Conservation (phyloP, 1,140 invertebrate species). For the Papilio machaon region DNA sequence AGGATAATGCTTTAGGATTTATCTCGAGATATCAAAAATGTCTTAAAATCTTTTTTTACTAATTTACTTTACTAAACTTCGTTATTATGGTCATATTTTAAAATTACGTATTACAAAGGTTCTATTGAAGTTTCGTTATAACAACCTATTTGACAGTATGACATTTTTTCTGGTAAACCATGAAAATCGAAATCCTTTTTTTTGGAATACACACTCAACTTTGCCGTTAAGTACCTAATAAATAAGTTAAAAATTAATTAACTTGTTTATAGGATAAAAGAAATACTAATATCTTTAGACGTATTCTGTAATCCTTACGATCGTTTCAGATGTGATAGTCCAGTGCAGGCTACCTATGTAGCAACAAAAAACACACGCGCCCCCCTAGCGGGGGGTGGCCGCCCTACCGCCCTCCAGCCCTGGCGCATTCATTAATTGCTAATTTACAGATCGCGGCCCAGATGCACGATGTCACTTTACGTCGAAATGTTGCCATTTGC, state of each 20-base stretch:
- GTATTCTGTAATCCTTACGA: slow-evolving; percentile 41
- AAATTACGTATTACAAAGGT: too few relatives aligned
- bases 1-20: slow-evolving; percentile 42
- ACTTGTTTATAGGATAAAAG: background rate
- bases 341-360: slow-evolving; percentile 71
- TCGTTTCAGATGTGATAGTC: slow-evolving; percentile 45
- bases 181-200: too few relatives aligned
- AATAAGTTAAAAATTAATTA: background rate
- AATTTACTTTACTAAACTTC: background rate
- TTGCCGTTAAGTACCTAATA: too few relatives aligned
- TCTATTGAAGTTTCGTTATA: too few relatives aligned
- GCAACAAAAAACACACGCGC: slow-evolving; percentile 61
- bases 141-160: too few relatives aligned
- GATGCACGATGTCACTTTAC: slow-evolving; percentile 44
- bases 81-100: background rate
- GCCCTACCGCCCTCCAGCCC: slow-evolving; percentile 40
- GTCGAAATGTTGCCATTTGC: background rate
- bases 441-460: slow-evolving; percentile 72
- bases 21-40: slow-evolving; percentile 38
- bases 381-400: slow-evolving; percentile 39
- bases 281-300: slow-evolving; percentile 44
- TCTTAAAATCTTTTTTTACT: background rate
- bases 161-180: too few relatives aligned
- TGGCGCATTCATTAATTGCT: slow-evolving; percentile 77
- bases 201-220: too few relatives aligned